Base-by-base conservation (phyloP, 2,113 vertebrate species). In the Arenaria interpres region DNA sequence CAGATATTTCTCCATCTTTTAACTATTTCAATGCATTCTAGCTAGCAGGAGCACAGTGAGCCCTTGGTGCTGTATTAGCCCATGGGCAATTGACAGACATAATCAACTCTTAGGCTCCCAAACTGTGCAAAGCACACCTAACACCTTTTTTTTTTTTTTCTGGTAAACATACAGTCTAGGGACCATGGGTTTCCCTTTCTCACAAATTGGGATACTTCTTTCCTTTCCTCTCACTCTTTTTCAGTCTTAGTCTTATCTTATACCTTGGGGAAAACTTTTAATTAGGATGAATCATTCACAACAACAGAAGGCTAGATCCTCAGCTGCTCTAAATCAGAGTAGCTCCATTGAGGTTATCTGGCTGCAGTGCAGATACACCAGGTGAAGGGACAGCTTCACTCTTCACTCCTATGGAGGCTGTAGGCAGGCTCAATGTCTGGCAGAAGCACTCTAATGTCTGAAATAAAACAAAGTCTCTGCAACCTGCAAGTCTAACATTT, bases 1-100 rank as follows among this genome's bases (percentile, higher is more conserved):
- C 73, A 80, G 59, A 24, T 59, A 21, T 69, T 88, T 79, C 83
- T 92, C 45, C 54, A 33, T 80, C 41, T 90, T 94, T 83, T 90
- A 59, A n/a, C 37, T 74, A 8, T 39, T 88, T 12, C 32, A 57
- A 86, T 43, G 28, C 37, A 37, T 77, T 87, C 59, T 77, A 51
- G 18, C 18, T 63, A 68, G 30, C 23, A 91, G 53, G 20, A 83
- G n/a, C 73, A 73, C 24, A 67, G n/a, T 39, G 43, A 90, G 25
- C 16, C 24, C 14, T 76, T 54, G 50, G 35, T 41, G 14, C 21
- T 69, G 45, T 77, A 71, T 51, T 91, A 85, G 76, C 6, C 32
- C 14, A 43, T 4, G 9, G 37, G 54, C 20, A 86, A 43, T 5
- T 69, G 68, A 57, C 19, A 90, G 33, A 75, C 7, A 39, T 57